Conservation (phyloP, 2,797 vertebrate species). For the Rhynchonycteris naso region DNA sequence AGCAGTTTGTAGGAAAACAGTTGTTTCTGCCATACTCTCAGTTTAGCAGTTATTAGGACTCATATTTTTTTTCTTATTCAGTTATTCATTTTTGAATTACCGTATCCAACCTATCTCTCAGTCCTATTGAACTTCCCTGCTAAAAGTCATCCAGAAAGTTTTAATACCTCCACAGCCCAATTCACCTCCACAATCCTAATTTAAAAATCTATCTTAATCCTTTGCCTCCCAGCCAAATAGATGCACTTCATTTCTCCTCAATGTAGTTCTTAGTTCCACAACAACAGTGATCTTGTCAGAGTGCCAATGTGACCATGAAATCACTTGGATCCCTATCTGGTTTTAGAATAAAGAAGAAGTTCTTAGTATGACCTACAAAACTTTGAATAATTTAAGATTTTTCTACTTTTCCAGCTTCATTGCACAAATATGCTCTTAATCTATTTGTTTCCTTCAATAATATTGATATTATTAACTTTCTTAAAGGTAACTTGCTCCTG, state of each 20-base stretch:
- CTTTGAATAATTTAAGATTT: not conserved
- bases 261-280: not conserved
- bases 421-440: not conserved
- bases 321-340: not conserved
- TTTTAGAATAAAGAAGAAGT: not conserved
- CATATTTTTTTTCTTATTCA: not conserved
- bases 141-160: not conserved
- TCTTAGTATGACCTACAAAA: not conserved
- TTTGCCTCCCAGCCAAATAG: not conserved
- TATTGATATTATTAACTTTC: not conserved
- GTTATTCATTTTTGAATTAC: not conserved
- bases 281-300: not conserved
- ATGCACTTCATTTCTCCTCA: not conserved
- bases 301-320: not conserved
- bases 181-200: not conserved
- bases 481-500: no score
- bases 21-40: not conserved
- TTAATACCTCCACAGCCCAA: not conserved
- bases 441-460: not conserved
- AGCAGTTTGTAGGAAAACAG: not conserved
- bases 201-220: not conserved
- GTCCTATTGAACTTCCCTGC: not conserved
- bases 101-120: not conserved
- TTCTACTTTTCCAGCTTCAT: not conserved
- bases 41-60: not conserved